Conservation (phyloP, 2,797 vertebrate genomes). For the Sparus aurata region DNA sequence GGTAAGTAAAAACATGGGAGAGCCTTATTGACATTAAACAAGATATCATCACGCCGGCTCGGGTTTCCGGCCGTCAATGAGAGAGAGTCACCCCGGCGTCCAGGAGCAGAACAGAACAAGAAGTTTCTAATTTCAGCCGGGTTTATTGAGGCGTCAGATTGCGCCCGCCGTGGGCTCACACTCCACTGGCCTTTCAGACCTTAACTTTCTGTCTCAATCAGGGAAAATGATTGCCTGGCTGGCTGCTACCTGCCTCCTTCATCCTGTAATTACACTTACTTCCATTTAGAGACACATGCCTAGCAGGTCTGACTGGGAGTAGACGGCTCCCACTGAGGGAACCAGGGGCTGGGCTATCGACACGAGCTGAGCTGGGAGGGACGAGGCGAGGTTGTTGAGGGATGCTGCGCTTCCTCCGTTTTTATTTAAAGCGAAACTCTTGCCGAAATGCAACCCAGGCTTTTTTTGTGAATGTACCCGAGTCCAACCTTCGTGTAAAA, state of each 20-base stretch:
- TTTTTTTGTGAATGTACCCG: too few species aligned
- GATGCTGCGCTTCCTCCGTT: conserved; percentile 1
- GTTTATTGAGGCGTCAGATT: conserved; percentile 78
- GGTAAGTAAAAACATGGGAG: conserved; percentile 52
- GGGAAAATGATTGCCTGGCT: conserved; percentile 83
- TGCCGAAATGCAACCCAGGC: too few species aligned
- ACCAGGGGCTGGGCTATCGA: conserved; percentile 29
- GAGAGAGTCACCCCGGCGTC: conserved; percentile 44
- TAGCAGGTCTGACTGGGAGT: conserved; percentile 66
- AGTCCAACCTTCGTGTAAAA: too few species aligned
- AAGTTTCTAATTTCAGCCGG: conserved; percentile 75
- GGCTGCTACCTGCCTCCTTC: conserved; percentile 80
- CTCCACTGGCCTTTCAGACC: conserved; percentile 75
- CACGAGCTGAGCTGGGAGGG: conserved; percentile 19
- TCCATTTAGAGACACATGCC: conserved; percentile 80
- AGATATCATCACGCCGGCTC: conserved; percentile 60
- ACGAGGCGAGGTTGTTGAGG: conserved; percentile 21
- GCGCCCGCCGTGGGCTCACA: conserved; percentile 68
- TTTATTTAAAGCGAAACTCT: conserved; percentile 17
- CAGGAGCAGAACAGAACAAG: conserved; percentile 53
- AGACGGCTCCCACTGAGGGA: conserved; percentile 50
- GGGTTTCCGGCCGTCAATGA: conserved; percentile 43
- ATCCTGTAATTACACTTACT: conserved; percentile 84
- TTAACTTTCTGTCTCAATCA: conserved; percentile 83
- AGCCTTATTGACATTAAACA: conserved; percentile 71